Percentiles rank a stretch among this genome's conserved stretches.
phyloP scores from a whole-genome alignment of 2,113 vertebrate genomes.

The Dinomys branickii region DNA sequence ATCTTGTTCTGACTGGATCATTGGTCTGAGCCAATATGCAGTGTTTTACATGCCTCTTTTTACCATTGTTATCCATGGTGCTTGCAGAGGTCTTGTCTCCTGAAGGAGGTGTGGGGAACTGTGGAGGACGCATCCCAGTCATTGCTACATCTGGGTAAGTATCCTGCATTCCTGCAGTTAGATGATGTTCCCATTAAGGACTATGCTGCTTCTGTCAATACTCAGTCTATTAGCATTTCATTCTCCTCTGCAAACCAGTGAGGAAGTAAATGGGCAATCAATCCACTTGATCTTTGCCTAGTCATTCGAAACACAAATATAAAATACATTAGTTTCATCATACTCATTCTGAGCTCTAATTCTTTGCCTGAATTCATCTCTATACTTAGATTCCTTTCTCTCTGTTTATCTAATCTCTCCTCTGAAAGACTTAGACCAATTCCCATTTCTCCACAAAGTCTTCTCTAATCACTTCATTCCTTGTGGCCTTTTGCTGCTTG shows the following conservation, averaged over 20 bases:
- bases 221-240: constrained; percentile 44
- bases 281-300: constrained; percentile 64
- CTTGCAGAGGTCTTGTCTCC: constrained; percentile 6
- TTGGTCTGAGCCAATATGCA: constrained; percentile 2
- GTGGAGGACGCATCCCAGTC: background rate
- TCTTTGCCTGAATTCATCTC: constrained; percentile 46
- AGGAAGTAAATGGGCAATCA: constrained; percentile 59
- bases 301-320: constrained; percentile 74
- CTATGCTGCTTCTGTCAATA: constrained; percentile 10
- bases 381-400: constrained; percentile 52
- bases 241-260: constrained; percentile 51
- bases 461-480: constrained; percentile 45
- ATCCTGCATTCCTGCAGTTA: background rate
- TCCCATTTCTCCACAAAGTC: constrained; percentile 45
- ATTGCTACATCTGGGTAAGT: background rate
- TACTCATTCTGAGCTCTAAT: constrained; percentile 43
- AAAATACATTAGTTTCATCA: constrained; percentile 58
- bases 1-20: constrained; percentile 49
- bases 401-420: constrained; percentile 46
- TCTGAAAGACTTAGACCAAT: constrained; percentile 33
- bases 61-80: background rate
- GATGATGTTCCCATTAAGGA: background rate
- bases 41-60: constrained; percentile 1
- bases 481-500: background rate
- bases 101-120: background rate